Conservation (phyloP, 2,888 invertebrate genomes). For the Xanthorhoe designata region DNA sequence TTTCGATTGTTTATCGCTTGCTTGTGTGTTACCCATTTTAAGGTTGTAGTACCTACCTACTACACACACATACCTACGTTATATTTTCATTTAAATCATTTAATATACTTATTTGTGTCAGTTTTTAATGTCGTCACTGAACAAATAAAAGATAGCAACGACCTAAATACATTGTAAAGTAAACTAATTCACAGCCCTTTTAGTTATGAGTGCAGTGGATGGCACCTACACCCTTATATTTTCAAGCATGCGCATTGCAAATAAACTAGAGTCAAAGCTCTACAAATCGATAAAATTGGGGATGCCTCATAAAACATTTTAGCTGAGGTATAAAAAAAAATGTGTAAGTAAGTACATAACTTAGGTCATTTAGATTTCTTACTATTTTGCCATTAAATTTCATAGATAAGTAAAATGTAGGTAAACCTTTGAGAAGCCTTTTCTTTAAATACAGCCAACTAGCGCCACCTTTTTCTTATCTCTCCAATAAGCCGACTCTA, state of each 20-base stretch:
- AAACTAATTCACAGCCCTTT: constrained; percentile 64
- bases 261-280: constrained; percentile 4
- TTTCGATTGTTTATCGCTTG: constrained; percentile 81
- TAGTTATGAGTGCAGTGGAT: constrained; percentile 32
- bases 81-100: background rate
- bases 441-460: background rate
- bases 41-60: constrained; percentile 5
- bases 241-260: constrained; percentile 54
- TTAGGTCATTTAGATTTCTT: background rate
- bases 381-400: background rate
- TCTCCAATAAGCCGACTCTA: background rate
- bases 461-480: constrained; percentile 6
- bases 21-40: constrained; percentile 84
- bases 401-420: background rate
- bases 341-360: too few relatives aligned
- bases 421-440: background rate
- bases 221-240: constrained; percentile 38
- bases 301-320: constrained; percentile 33
- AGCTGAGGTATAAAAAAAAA: background rate
- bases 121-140: constrained; percentile 4
- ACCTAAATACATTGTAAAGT: constrained; percentile 1
- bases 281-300: constrained; percentile 52
- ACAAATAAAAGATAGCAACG: constrained; percentile 38
- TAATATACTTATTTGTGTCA: background rate
- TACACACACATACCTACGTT: background rate